Evolutionary conservation across 2,797 vertebrate genomes (phyloP), one percentile per base, ranked within the genome.

Genomic region (Eutrigla gurnardus): DNA sequence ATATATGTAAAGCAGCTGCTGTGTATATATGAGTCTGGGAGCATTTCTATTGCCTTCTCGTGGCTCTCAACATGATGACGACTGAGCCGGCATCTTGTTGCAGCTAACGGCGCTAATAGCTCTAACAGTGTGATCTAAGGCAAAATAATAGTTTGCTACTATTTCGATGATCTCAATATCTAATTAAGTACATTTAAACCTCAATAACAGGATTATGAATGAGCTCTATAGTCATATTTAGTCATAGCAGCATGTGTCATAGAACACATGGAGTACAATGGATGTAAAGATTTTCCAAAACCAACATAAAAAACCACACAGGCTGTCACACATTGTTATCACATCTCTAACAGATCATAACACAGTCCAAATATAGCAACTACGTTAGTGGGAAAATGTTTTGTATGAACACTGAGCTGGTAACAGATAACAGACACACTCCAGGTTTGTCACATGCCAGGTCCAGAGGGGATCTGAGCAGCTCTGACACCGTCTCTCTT

Each of bases 151-250:
- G 25, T 32, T 53, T 53, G 47, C 47, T 50, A n/a, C 47, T 50
- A 10, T 50, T 18, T 18, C 18, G 5, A 50, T 25, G 17, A 17
- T 18, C n/a, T 50, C 4, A 10, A 50, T 18, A 18, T 50, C n/a
- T 18, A 32, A 13, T 53, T 32, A 14, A 32, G 50, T 18, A 32
- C 18, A 17, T 49, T 60, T 60, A 67, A 61, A 77, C 60, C 79
- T 72, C 64, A 65, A 53, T 49, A 65, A 55, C 50, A 82, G 32
- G 12, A 70, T 86, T 74, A 79, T 81, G 70, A 86, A 81, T 78
- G 78, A 63, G 68, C 70, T 15, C n/a, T 15, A 66, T 35, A 53
- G 42, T n/a, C 10, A 45, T 65, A 62, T 75, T 18, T 15, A 45
- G 39, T 55, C 5, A 45, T 55, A 13, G 6, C 60, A 57, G 53